These are phyloP conservation scores for Amblyraja radiata DNA, from an alignment of 2,797 vertebrate genomes.

Conservation along the genomic window DNA sequence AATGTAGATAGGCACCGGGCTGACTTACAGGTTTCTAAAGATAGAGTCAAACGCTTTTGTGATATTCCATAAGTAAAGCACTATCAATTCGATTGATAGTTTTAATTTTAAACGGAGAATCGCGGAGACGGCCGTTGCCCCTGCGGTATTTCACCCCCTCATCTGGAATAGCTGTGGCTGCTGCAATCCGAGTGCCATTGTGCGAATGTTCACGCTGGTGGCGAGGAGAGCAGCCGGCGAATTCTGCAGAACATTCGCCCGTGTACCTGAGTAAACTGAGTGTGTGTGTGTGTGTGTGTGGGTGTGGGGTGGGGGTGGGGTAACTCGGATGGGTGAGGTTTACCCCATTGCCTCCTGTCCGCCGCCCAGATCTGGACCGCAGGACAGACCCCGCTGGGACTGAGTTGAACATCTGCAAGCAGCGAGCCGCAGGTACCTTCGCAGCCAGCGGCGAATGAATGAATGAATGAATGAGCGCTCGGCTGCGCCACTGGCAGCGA, in stretches of 20 bases:
- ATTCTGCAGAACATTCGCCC: background rate
- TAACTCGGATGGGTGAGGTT: background rate
- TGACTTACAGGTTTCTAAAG: background rate
- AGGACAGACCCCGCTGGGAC: background rate
- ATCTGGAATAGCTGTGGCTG: background rate
- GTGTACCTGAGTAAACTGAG: background rate
- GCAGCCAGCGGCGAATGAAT: background rate
- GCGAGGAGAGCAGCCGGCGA: background rate
- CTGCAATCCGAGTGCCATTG: background rate
- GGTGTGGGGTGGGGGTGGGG: too few species aligned
- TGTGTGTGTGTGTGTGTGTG: too few species aligned
- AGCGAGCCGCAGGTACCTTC: background rate
- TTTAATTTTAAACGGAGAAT: background rate
- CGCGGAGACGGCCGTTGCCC: background rate
- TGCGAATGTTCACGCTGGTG: background rate
- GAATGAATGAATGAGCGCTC: background rate
- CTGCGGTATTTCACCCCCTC: background rate
- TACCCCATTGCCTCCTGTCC: background rate
- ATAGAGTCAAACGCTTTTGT: background rate
- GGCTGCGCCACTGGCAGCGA: too few species aligned
- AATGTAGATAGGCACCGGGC: background rate
- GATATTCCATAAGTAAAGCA: background rate
- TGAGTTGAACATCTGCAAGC: background rate
- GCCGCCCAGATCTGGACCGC: background rate
- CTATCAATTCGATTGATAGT: background rate